Conservation (phyloP, 2,797 vertebrate species). For the Podarcis lilfordi region DNA sequence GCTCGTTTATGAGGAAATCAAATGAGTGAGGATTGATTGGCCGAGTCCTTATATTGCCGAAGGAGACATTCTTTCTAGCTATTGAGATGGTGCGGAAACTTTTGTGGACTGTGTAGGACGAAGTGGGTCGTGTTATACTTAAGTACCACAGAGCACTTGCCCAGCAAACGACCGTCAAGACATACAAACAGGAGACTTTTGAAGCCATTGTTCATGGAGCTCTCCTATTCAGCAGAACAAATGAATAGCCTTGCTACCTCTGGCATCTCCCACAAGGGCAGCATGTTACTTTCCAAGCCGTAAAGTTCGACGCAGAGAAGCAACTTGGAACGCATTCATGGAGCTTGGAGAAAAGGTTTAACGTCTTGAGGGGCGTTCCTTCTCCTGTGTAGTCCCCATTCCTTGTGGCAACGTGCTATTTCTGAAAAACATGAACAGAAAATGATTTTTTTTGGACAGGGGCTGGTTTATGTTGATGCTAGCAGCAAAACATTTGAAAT, state of each 20-base stretch:
- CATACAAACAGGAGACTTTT: conserved; percentile 95
- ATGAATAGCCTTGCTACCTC: conserved; percentile 79
- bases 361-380: conserved; percentile 53
- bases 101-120: conserved; percentile 88
- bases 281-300: conserved; percentile 82
- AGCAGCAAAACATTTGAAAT: background rate
- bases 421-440: conserved; percentile 79
- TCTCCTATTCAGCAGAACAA: conserved; percentile 79
- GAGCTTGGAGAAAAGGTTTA: conserved; percentile 56
- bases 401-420: conserved; percentile 64
- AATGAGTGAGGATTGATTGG: conserved; percentile 94
- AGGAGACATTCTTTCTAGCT: conserved; percentile 89
- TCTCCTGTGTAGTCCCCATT: conserved; percentile 61
- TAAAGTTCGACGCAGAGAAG: conserved; percentile 80
- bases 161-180: conserved; percentile 97
- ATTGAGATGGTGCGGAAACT: conserved; percentile 83
- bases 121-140: conserved; percentile 92
- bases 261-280: conserved; percentile 78
- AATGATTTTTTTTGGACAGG: conserved; percentile 50
- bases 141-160: conserved; percentile 97
- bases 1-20: conserved; percentile 94
- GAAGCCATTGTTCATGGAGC: conserved; percentile 93
- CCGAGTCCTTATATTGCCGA: conserved; percentile 95
- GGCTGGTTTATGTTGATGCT: conserved; percentile 3
- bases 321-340: conserved; percentile 75